Base-by-base conservation (phyloP, 2,888 invertebrate species). In the Sphecodes monilicornis region DNA sequence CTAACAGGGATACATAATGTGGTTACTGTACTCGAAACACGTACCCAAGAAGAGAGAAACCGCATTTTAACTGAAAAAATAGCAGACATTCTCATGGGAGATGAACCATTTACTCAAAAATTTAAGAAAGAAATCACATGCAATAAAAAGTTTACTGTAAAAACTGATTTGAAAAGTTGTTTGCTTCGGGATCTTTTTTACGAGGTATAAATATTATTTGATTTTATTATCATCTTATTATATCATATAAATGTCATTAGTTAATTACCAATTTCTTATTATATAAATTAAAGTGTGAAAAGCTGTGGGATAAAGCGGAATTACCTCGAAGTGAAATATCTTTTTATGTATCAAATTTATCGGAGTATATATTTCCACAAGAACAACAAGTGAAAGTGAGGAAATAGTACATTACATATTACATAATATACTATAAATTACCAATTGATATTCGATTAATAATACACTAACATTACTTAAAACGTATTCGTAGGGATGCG, bases 61-160 rank as follows among this genome's bases (percentile, higher is more conserved):
- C 92, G 93, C 36, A 92, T 95, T 39, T 91, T 95, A 80, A 93
- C 95, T 54, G 95, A 95, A 86, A 95, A 92, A 92, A 95, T 95
- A 82, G 95, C 95, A 16, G 94, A 94, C 76, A 91, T 95, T 88
- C 89, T 95, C 46, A 93, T 95, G 82, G 94, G 93, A 43, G 92
- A 92, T 84, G 94, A 94, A 81, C 86, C 88, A 18, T 74, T 93
- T 79, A 94, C 93, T 43, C 94, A 94, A 90, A 76, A 66, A 60
- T 36, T 74, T 1, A 26, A 78, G 43, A 64, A 64, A 60, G 64
- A 70, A 76, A 22, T 8, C 22, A 43, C 72, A 22, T 46, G 50
- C 29, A 64, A 43, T 46, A 22, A 77, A 76, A 6, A 77, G 29
- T 76, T 41, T 41, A 76, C 68, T 80, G 76, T 78, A 8, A 78